These are phyloP conservation scores for Halisarca cf. caerulea DNA, from an alignment of 37 sponge, comb jelly and placozoan species.

Conservation along the genomic window DNA sequence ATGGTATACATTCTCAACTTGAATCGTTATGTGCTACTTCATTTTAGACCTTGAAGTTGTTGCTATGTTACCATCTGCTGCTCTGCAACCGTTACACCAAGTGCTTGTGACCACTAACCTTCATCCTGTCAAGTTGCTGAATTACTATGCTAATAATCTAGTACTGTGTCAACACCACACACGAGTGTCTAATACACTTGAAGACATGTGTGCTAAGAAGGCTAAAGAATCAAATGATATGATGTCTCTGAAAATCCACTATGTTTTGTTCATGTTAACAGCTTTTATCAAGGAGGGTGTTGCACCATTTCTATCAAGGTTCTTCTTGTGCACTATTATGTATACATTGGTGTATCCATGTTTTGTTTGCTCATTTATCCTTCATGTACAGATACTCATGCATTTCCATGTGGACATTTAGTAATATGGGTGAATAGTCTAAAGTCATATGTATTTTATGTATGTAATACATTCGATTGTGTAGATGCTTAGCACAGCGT, in stretches of 20 bases:
- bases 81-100: background rate
- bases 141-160: background rate
- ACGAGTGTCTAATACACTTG: conserved; percentile 20
- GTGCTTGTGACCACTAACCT: background rate
- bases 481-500: conserved; percentile 5
- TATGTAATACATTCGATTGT: too few species aligned
- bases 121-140: background rate
- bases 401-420: background rate
- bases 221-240: conserved; percentile 35
- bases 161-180: background rate
- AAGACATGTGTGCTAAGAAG: background rate
- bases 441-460: background rate
- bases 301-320: too few species aligned
- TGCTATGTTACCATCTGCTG: conserved; percentile 1
- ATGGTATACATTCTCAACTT: background rate
- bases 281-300: background rate
- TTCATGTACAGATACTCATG: background rate
- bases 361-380: too few species aligned
- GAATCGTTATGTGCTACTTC: too few species aligned
- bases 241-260: conserved; percentile 52
- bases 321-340: too few species aligned
- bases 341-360: too few species aligned
- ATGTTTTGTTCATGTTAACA: conserved; percentile 33
- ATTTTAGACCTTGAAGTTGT: background rate
- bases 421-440: background rate